These are phyloP conservation scores for Zaprionus vittiger DNA, from an alignment of 1,140 invertebrate species.

Conservation along the genomic window DNA sequence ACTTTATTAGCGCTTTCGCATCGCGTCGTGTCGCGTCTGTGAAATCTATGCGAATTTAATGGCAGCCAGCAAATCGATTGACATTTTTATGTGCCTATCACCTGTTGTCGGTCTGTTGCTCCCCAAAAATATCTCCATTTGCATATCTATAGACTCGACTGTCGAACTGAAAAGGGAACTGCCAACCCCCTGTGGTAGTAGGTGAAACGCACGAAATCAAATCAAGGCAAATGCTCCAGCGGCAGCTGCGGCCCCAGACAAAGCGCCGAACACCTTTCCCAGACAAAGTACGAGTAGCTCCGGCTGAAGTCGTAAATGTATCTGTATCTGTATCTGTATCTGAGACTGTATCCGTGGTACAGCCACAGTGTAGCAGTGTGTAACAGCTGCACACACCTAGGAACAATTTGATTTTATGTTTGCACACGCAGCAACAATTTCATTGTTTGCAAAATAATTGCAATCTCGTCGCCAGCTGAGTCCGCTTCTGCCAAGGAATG, in stretches of 20 bases:
- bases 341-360: conserved; percentile 33
- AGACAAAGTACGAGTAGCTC: conserved; percentile 23
- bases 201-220: conserved; percentile 68
- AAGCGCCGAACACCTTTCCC: conserved; percentile 52
- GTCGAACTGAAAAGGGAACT: not conserved
- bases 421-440: conserved; percentile 82
- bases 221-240: conserved; percentile 69
- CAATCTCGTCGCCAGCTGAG: conserved; percentile 72
- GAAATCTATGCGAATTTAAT: conserved; percentile 53
- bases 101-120: conserved; percentile 53
- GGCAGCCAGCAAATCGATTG: conserved; percentile 51
- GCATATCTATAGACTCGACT: conserved; percentile 62
- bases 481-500: conserved; percentile 22
- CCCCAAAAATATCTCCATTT: conserved; percentile 49
- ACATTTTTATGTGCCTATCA: conserved; percentile 71
- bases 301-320: conserved; percentile 33
- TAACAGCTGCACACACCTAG: conserved; percentile 67
- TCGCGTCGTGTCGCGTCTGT: conserved; percentile 2
- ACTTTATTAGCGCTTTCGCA: conserved; percentile 60
- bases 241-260: conserved; percentile 56
- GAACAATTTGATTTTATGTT: conserved; percentile 81
- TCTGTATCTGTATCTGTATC: conserved; percentile 40
- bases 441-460: conserved; percentile 83
- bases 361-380: conserved; percentile 28
- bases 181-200: conserved; percentile 26